Evolutionary conservation across 1,140 invertebrate species (phyloP).

Genomic region (Aphelenchoides besseyi): DNA sequence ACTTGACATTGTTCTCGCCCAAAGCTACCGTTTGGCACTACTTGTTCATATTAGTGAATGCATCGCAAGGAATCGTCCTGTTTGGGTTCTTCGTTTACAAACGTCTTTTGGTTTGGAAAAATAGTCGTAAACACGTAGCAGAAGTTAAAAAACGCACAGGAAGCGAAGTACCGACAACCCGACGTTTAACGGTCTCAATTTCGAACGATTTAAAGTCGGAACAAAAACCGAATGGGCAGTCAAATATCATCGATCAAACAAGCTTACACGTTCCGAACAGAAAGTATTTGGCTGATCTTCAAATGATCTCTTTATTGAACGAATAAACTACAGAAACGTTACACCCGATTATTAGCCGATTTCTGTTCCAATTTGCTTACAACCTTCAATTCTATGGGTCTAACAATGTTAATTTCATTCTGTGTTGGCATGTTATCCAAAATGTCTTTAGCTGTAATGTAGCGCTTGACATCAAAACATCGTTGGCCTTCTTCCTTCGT

Average conservation of each 20-base stretch:
- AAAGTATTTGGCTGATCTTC: too few species aligned
- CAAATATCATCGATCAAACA: background rate
- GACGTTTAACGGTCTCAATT: background rate
- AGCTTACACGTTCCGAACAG: too few species aligned
- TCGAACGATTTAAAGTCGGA: background rate
- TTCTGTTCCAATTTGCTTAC: too few species aligned
- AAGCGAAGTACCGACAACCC: background rate
- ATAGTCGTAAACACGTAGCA: background rate
- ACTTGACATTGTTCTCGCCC: slow-evolving; percentile 46
- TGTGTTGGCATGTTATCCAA: background rate
- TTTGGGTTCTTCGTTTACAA: slow-evolving; percentile 42
- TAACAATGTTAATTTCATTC: background rate
- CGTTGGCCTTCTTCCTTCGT: background rate
- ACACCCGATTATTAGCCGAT: too few species aligned
- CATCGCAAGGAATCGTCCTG: slow-evolving; percentile 49
- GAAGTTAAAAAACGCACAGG: background rate
- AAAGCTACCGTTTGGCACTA: slow-evolving; percentile 48
- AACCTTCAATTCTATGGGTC: background rate
- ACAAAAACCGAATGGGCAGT: background rate
- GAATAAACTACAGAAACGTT: background rate
- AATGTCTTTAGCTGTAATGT: background rate
- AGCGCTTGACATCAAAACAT: background rate
- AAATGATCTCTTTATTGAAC: background rate
- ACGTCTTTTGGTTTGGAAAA: slow-evolving; percentile 23
- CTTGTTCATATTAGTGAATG: slow-evolving; percentile 45